A percentile compares a stretch with the other conserved stretches of the same genome.
These are phyloP conservation scores for Nesometra sesokonis DNA, from an alignment of 35 echinoderm and acorn worm species.

Conservation along the genomic window DNA sequence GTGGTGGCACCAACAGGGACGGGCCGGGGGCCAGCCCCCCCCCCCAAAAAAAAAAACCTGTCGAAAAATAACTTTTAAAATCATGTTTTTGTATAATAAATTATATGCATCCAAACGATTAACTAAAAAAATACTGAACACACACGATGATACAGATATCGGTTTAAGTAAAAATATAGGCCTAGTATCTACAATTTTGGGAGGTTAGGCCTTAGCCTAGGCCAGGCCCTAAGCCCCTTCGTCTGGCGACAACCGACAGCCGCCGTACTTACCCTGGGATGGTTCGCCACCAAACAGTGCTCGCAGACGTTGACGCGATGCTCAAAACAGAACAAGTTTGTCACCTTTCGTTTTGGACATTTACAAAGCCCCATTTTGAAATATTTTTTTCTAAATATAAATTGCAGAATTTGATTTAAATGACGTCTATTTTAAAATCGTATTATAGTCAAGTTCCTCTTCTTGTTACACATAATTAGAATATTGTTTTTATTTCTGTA, in stretches of 20 bases:
- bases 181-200: background rate
- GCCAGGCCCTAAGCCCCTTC: background rate
- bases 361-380: conserved; percentile 80
- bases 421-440: background rate
- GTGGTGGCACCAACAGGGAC: no score
- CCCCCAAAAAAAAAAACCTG: no score
- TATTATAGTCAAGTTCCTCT: background rate
- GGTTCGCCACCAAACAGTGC: conserved; percentile 92
- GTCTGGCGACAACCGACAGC: background rate
- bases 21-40: no score
- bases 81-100: no score
- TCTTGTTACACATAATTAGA: background rate
- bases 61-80: no score
- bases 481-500: background rate
- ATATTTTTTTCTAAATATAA: background rate
- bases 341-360: conserved; percentile 91
- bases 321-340: conserved; percentile 97
- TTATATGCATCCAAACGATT: no score
- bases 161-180: background rate
- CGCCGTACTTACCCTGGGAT: conserved; percentile 68
- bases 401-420: no score
- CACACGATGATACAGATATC: no score
- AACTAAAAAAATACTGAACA: no score
- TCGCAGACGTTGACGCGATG: conserved; percentile 97
- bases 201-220: background rate